phyloP scores from a whole-genome alignment of 2,113 vertebrate genomes.

The Chaetodon trifascialis region DNA sequence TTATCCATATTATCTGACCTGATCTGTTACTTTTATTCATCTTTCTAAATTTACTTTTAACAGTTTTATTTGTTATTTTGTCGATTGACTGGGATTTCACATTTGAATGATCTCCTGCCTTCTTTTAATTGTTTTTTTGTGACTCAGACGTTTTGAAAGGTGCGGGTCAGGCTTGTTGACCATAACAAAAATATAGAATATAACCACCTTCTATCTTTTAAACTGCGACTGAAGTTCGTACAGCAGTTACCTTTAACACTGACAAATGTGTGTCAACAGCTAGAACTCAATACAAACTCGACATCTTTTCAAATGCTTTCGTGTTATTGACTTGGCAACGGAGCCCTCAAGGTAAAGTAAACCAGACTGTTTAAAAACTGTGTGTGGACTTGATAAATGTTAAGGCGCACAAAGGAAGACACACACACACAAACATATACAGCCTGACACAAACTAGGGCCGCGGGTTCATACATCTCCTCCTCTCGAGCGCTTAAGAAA shows the following conservation, averaged over 20 bases:
- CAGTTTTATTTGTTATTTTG: no score
- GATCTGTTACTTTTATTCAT: no score
- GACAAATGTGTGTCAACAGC: constrained; percentile 7
- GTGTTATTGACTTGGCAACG: constrained; percentile 28
- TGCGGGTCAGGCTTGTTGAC: neutral
- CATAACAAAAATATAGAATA: neutral
- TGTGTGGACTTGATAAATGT: constrained; percentile 25
- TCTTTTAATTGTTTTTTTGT: no score
- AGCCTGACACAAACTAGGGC: neutral
- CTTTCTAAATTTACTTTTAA: no score
- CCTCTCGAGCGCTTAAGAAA: constrained; percentile 17
- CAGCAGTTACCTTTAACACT: neutral
- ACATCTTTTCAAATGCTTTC: constrained; percentile 35
- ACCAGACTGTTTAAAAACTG: constrained; percentile 38
- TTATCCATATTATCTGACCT: no score
- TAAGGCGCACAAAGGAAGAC: neutral
- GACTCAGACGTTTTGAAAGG: no score
- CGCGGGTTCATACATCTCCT: constrained; percentile 15
- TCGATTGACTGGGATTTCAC: no score
- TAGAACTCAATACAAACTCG: constrained; percentile 28
- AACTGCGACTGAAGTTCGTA: neutral
- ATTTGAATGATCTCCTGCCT: no score
- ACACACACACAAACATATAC: neutral
- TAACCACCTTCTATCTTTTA: neutral
- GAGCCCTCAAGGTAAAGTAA: constrained; percentile 45